Base-by-base conservation (phyloP, 2,797 vertebrate species). In the Channallabes apus region DNA sequence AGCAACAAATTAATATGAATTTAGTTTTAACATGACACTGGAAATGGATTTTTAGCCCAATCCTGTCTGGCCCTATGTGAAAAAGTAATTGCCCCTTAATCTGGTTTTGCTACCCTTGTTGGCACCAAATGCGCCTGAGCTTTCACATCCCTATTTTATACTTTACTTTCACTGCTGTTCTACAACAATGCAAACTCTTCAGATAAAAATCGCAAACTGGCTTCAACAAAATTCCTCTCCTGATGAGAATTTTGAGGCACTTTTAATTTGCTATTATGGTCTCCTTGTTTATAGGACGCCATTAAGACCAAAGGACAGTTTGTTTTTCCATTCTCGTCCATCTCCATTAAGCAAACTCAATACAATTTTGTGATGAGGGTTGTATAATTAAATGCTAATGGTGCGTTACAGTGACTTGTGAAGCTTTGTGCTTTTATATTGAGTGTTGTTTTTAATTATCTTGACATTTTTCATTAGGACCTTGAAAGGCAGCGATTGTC, bases 351-450 rank as follows among this genome's bases (percentile, higher is more conserved):
- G 54, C n/a, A 75, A 75, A 75, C 72, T 75, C 72, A 56, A 54
- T 27, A 56, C n/a, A 75, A 27, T 56, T 51, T 27, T 14, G 3
- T 41, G 41, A n/a, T 3, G 18, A 41, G 12, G 5, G 32, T 27
- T 9, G 24, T 27, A 41, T 46, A 80, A 79, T 61, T 59, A 58
- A 79, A 71, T n/a, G 58, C 38, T 64, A 80, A 80, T 80, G 84
- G 77, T 18, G 38, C 20, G 6, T 24, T 20, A 29, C 20, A 35
- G 58, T 12, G 15, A 54, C 46, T 80, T 73, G 32, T 56, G 38
- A 35, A n/a, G 75, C 56, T 22, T 24, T 11, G 22, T 59, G 58
- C 84, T 68, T 85, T 85, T 38, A 46, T 62, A 46, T 80, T 38
- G 20, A 0, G 32, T 29, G 54, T n/a, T 32, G 56, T 61, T 80